Conservation (phyloP, 2,113 vertebrate species). For the Deroptyus accipitrinus region DNA sequence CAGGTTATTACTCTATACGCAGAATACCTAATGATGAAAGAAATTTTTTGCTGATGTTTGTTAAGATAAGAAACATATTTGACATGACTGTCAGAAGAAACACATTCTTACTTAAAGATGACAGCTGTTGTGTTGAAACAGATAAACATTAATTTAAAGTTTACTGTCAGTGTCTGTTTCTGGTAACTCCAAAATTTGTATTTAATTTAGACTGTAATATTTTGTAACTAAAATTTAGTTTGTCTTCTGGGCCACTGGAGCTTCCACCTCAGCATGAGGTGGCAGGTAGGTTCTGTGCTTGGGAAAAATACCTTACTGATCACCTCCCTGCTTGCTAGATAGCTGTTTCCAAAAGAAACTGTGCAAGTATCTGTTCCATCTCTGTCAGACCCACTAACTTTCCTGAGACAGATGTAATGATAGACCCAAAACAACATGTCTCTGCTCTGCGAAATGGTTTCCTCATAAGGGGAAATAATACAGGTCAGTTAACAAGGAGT, state of each 20-base stretch:
- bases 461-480: background rate
- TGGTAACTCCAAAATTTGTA: background rate
- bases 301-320: background rate
- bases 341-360: background rate
- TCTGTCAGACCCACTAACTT: background rate
- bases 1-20: slow-evolving; percentile 24
- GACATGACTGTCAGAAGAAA: slow-evolving; percentile 28
- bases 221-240: background rate
- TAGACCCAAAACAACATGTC: background rate
- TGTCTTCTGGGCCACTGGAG: background rate
- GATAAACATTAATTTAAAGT: slow-evolving; percentile 4
- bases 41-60: slow-evolving; percentile 21
- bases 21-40: slow-evolving; percentile 4
- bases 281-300: background rate
- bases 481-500: background rate
- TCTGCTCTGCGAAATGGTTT: background rate
- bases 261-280: background rate
- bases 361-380: background rate
- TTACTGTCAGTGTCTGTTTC: background rate
- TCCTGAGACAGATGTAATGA: background rate
- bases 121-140: slow-evolving; percentile 8
- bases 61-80: slow-evolving; percentile 31
- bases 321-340: background rate
- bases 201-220: background rate
- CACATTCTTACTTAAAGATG: slow-evolving; percentile 21